These are phyloP conservation scores for Actenoides lindsayi DNA, from an alignment of 2,113 vertebrate genomes.

Conservation along the genomic window DNA sequence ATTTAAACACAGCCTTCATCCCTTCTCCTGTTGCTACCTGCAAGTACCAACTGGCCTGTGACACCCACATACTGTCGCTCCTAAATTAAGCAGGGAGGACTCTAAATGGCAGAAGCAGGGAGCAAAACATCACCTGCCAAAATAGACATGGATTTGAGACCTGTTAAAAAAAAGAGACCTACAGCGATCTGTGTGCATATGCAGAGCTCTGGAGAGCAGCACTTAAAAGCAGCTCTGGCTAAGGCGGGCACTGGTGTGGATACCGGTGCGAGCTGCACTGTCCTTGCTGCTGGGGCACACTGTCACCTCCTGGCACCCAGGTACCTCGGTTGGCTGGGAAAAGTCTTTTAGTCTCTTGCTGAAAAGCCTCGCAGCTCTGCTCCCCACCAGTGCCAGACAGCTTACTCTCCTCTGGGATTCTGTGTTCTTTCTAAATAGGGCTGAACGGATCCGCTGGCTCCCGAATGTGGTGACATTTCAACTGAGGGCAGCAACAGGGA, in stretches of 20 bases:
- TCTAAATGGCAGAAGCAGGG: background rate
- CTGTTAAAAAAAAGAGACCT: background rate
- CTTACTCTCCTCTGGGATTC: background rate
- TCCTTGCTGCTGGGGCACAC: too few species aligned
- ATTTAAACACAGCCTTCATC: background rate
- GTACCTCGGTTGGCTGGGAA: background rate
- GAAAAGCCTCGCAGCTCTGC: background rate
- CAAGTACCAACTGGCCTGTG: background rate
- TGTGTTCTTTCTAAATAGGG: background rate
- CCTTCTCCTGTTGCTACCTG: background rate
- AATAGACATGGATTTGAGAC: background rate
- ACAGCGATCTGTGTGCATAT: background rate
- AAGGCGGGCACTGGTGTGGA: background rate
- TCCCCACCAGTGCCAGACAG: background rate
- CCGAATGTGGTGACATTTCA: background rate
- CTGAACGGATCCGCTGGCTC: background rate
- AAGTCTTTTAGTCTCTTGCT: background rate
- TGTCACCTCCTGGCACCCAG: background rate
- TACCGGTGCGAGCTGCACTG: background rate
- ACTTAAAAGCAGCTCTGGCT: background rate
- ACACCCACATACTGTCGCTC: background rate
- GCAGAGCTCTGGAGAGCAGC: background rate
- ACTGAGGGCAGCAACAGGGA: background rate
- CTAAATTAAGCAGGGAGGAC: background rate
- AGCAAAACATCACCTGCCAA: background rate